Base-by-base conservation (phyloP, 2,113 vertebrate species). In the Mastomys coucha region DNA sequence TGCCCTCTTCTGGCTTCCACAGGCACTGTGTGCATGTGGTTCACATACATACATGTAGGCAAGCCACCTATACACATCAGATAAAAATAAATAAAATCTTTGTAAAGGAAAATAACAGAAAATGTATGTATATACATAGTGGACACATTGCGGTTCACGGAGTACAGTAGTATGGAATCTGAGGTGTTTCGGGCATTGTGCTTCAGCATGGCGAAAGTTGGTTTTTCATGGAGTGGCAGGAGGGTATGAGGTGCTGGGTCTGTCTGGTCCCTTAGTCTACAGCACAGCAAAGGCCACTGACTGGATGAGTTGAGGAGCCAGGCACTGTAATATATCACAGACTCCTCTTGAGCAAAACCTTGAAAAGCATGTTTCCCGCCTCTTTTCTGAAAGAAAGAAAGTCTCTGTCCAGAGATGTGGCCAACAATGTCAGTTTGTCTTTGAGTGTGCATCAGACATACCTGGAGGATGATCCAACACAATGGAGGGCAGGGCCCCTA, bases 371-470 rank as follows among this genome's bases (percentile, higher is more conserved):
- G 19, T 49, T 51, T 60, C 39, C 72, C 91, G 3, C 45, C 33
- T 63, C 39, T 72, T 72, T 39, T 73, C n/a, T 39, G n/a, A 8
- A 73, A 73, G 36, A 36, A 69, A 33, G 65, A 45, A 33, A 51
- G 84, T 42, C 63, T 84, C 63, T 53, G 73, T 36, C n/a, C 8
- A 76, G 78, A 45, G 39, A 69, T 75, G 5, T 85, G 86, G 56
- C n/a, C 20, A 7, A 82, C 45, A 81, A 80, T 63, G 6, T 65
- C 13, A n/a, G 28, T 33, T 39, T 31, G 49, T 58, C 24, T 42
- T 12, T 63, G 9, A 42, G 0, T 13, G 0, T 26, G 1, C 4
- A 8, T 24, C 7, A 8, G 85, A 7, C 1, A 42, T 7, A 0
- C 13, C 56, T 4, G 1, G 24, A 10, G 0, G 22, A 4, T 36